Base-by-base conservation (phyloP, 2,797 vertebrate species). In the Myotis findleyi region DNA sequence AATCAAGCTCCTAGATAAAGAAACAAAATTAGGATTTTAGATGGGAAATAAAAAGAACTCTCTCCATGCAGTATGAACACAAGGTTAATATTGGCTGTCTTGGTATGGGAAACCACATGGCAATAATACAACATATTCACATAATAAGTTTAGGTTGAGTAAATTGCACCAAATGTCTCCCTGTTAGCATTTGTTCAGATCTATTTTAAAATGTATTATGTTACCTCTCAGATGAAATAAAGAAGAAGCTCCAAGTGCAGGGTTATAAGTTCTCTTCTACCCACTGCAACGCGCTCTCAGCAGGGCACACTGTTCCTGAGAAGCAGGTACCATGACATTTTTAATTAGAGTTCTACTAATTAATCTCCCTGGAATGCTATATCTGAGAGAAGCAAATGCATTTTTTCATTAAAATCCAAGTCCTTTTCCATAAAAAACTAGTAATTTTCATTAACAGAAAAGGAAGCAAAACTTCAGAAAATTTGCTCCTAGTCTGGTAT, bases 281-380 rank as follows among this genome's bases (percentile, higher is more conserved):
- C 5, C 8, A 89, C 7, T 79, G 62, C 41, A 76, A 88, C 30
- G 16, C 36, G 95, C 7, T 96, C 38, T 93, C 87, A 55, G 59
- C 49, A 77, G 71, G 36, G 53, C 80, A 9, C 72, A 64, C 47
- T 89, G 27, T 62, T 96, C n/a, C 55, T 94, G 68, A 68, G n/a
- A 62, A 96, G 68, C 80, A 94, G 64, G 69, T 68, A 93, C 68
- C 79, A 85, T 81, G 90, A 49, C n/a, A 94, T 88, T 93, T 95
- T 87, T 64, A 90, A 96, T 96, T 68, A 95, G 30, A 89, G 8
- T 71, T 75, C 27, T 71, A 86, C 53, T 93, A 96, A 96, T 97
- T 94, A 97, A 96, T 95, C 77, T 36, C 41, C 38, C 6, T 85
- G 20, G 82, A 94, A 93, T 36, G 14, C 23, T 66, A 47, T 62